Percentiles rank a stretch among this genome's conserved stretches.
Evolutionary conservation across 1,140 invertebrate genomes (phyloP).

Genomic region (Zaprionus inermis): DNA sequence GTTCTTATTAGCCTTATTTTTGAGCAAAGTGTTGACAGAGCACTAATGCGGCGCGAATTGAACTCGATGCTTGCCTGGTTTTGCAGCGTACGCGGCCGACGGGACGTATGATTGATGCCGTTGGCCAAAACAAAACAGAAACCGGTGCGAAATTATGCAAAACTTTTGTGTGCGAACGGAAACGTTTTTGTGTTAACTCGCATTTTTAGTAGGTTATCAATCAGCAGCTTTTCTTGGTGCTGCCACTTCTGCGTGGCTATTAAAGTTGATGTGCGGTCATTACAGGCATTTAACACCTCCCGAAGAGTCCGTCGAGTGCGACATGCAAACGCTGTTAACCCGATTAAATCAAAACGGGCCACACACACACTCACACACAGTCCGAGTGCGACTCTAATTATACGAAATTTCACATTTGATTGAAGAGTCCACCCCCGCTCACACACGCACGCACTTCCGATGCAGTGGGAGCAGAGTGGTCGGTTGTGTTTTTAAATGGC

Average conservation of each 20-base stretch:
- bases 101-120: conserved; percentile 33
- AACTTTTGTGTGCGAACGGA: conserved; percentile 42
- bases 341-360: conserved; percentile 75
- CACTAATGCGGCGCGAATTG: conserved; percentile 4
- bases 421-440: conserved; percentile 50
- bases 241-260: conserved; percentile 51
- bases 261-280: conserved; percentile 71
- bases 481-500: conserved; percentile 62
- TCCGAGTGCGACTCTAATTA: conserved; percentile 63
- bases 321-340: conserved; percentile 78
- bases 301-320: conserved; percentile 39
- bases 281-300: conserved; percentile 77
- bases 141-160: conserved; percentile 33
- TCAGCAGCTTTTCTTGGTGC: conserved; percentile 66
- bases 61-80: neutral
- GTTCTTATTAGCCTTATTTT: conserved; percentile 38
- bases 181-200: conserved; percentile 49
- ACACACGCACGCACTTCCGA: conserved; percentile 26
- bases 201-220: conserved; percentile 53
- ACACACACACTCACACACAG: conserved; percentile 8
- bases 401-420: conserved; percentile 77
- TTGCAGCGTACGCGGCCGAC: neutral
- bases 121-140: conserved; percentile 6
- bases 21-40: conserved; percentile 12
- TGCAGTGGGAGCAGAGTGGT: conserved; percentile 36